Conservation (phyloP, 1,140 invertebrate genomes). For the Dufourea novaeangliae region DNA sequence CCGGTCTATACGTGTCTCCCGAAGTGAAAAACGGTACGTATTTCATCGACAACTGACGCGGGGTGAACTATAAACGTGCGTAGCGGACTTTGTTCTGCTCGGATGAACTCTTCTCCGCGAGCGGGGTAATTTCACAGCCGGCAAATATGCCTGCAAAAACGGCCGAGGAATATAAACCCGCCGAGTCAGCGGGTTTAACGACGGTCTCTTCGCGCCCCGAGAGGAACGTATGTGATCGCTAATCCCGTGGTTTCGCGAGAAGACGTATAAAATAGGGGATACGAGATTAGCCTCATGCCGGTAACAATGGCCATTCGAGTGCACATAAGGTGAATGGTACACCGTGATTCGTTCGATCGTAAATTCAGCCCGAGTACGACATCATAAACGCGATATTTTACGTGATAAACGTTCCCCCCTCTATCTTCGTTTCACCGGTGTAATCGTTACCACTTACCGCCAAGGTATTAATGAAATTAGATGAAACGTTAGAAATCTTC, state of each 20-base stretch:
- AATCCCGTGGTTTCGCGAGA: slow-evolving; percentile 48
- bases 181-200: slow-evolving; percentile 62
- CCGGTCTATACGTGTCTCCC: background rate
- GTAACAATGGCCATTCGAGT: slow-evolving; percentile 26
- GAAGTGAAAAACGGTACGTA: slow-evolving; percentile 32
- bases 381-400: slow-evolving; percentile 3
- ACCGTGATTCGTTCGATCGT: slow-evolving; percentile 5
- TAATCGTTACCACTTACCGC: background rate
- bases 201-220: slow-evolving; percentile 42
- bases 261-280: slow-evolving; percentile 46
- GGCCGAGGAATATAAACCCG: slow-evolving; percentile 48
- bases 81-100: slow-evolving; percentile 25
- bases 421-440: background rate
- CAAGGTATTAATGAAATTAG: slow-evolving; percentile 3
- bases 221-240: slow-evolving; percentile 25
- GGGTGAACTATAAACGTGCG: slow-evolving; percentile 39
- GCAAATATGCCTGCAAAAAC: slow-evolving; percentile 38
- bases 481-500: background rate
- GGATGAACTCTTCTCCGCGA: slow-evolving; percentile 31
- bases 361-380: background rate
- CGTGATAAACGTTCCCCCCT: background rate
- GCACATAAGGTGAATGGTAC: slow-evolving; percentile 13
- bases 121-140: slow-evolving; percentile 46
- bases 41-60: slow-evolving; percentile 29
- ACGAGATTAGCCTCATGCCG: slow-evolving; percentile 44